Evolutionary conservation across 2,797 vertebrate species (phyloP), one percentile per base, ranked within the genome.

Genomic region (Acanthurus leucopareius): DNA sequence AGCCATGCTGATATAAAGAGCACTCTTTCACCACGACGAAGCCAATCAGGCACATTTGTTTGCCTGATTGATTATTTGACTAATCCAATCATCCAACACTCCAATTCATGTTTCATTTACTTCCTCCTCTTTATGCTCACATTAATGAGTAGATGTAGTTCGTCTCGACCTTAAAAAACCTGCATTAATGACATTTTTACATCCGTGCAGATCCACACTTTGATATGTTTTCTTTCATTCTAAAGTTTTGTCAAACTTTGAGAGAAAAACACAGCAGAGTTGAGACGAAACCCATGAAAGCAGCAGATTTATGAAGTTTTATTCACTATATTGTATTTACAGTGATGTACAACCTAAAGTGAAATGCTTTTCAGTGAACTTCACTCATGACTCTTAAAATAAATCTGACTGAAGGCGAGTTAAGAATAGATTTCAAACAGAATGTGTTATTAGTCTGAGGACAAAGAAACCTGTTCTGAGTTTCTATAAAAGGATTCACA

Each of bases 101-200:
- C 45, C n/a, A 5, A 13, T 45, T n/a, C 32, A 69, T 35, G 51
- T 64, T 75, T 75, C 22, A 58, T 84, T 65, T 59, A 59, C 77
- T 71, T 80, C 28, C 20, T 68, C 53, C 32, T 28, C 48, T 38
- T 54, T 57, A 22, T 48, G 70, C 22, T 68, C 67, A 17, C 61
- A 54, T 69, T 74, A 72, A 58, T 59, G 38, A 47, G 42, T 32
- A 0, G 11, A 68, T 20, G 49, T 32, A 6, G 40, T 62, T 48
- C 45, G 11, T 49, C 72, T 28, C 16, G 17, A 63, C 48, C 14
- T 35, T 1, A 32, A 32, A 25, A 66, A 47, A 16, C 35, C n/a
- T n/a, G 28, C 32, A 51, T 75, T 45, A 54, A 53, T 35, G 45
- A 83, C 59, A 60, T 32, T 25, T 25, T 25, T 25, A 25, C 25